Evolutionary conservation across 2,888 invertebrate species (phyloP), one percentile per base, ranked within the genome.

Genomic region (Tenthredo notha): DNA sequence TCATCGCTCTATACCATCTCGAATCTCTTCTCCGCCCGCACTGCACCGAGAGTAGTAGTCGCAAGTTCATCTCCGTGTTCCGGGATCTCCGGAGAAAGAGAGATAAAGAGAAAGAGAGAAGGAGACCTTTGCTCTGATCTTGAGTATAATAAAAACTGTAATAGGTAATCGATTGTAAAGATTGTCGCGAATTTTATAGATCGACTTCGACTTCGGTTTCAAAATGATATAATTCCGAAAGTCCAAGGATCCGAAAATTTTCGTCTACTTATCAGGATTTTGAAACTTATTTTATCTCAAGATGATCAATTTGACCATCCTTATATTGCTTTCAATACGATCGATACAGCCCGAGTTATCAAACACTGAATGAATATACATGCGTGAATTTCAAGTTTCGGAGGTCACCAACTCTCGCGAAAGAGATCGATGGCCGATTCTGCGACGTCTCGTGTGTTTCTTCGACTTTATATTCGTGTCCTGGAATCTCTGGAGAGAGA

Each of bases 1-100:
- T 86, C 88, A 83, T 84, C 87, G 86, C 86, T 86, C 86, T 85
- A 47, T 77, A 29, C 77, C 61, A 80, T 65, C 80, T 80, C 61
- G 40, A 21, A 61, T 77, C 80, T 37, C 61, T 77, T 37, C 58
- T 40, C 80, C 80, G 61, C 47, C 50, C 80, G 80, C 80, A 33
- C 67, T n/a, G 25, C n/a, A 40, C 58, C 33, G n/a, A 6, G 29
- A 7, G 75, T 21, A 33, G 33, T 33, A 77, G 67, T 67, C 67
- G 33, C 67, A 33, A 67, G 67, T 77, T 47, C 33, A 77, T 77
- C 54, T 54, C n/a, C 77, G 54, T 77, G 77, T 77, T 77, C 77
- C 77, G 77, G 77, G 77, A 77, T 77, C 77, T 77, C 15, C 15
- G 40, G 43, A 43, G 58, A 58, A 58, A 58, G 18, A 21, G n/a